Evolutionary conservation across 2,113 vertebrate genomes (phyloP), one percentile per base, ranked within the genome.

Genomic region (Balaeniceps rex): DNA sequence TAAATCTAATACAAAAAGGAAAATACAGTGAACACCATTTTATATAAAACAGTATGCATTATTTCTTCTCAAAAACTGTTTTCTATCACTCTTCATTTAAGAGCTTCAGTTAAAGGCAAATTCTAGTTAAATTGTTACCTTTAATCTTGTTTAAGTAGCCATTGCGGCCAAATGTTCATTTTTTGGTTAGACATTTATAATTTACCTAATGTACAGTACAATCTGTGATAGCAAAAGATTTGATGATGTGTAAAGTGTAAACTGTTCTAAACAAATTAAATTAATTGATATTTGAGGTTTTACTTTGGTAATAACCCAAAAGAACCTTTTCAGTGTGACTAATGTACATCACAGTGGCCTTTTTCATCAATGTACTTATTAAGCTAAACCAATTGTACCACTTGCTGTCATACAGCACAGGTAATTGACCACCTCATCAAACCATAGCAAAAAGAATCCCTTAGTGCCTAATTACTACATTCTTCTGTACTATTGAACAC

Each of bases 1-100:
- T 98, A 98, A 97, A 92, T 88, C 92, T 98, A 98, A 98, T 98
- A 97, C 95, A 97, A 95, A 98, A 97, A 97, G 94, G 98, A 98
- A 98, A 98, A 98, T 98, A 98, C 55, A 96, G 94, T 22, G 81
- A 98, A 88, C 80, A 97, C 96, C 97, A 95, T 97, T 98, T 98
- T 98, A 49, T 98, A 98, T 97, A 97, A 98, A 97, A 98, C 98
- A 95, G 88, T 97, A 96, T 96, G 93, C 93, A 96, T 97, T 98
- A 97, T 98, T 98, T 98, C 95, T 97, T 97, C 87, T 97, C 94
- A 97, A 96, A 97, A 96, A 97, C 82, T 97, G 93, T 97, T 98
- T 98, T 97, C 95, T 96, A 98, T 97, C 97, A 97, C 96, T 98
- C 96, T 97, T 96, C 93, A 86, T 97, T 98, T 98, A 97, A 98